Evolutionary conservation across 2,113 vertebrate species (phyloP).

Genomic region (Todiramphus chloris): DNA sequence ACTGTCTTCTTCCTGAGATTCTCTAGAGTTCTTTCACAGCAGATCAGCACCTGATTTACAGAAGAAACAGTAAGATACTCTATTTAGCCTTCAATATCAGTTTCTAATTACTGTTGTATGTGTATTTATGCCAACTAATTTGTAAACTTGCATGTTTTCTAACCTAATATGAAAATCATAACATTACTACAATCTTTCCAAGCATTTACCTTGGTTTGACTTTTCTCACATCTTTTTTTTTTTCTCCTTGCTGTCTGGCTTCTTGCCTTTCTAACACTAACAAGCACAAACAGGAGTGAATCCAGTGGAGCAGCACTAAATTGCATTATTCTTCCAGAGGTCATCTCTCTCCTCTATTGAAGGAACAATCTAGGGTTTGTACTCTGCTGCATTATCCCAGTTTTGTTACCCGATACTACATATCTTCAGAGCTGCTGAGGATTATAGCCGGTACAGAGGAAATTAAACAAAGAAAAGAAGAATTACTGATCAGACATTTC

Average conservation of each 20-base stretch:
- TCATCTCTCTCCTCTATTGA: neutral
- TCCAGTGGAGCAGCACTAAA: neutral
- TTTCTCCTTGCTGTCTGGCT: conserved; percentile 4
- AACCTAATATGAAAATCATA: neutral
- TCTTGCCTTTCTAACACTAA: neutral
- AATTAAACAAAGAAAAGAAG: neutral
- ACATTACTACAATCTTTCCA: neutral
- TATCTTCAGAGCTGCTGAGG: neutral
- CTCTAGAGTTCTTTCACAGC: neutral
- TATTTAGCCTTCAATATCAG: neutral
- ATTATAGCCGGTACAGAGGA: conserved; percentile 6
- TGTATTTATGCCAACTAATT: neutral
- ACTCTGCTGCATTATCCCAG: neutral
- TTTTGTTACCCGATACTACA: neutral
- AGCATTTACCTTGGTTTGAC: neutral
- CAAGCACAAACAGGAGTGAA: conserved; percentile 34
- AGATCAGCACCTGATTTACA: neutral
- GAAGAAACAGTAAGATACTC: neutral
- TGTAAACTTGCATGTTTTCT: neutral
- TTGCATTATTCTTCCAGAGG: conserved; percentile 5
- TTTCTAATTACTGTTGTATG: neutral
- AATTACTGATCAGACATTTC: neutral
- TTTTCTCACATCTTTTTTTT: neutral
- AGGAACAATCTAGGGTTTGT: neutral
- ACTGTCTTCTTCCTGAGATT: neutral